Base-by-base conservation (phyloP, 2,888 invertebrate genomes). In the Osedax fenrisi region DNA sequence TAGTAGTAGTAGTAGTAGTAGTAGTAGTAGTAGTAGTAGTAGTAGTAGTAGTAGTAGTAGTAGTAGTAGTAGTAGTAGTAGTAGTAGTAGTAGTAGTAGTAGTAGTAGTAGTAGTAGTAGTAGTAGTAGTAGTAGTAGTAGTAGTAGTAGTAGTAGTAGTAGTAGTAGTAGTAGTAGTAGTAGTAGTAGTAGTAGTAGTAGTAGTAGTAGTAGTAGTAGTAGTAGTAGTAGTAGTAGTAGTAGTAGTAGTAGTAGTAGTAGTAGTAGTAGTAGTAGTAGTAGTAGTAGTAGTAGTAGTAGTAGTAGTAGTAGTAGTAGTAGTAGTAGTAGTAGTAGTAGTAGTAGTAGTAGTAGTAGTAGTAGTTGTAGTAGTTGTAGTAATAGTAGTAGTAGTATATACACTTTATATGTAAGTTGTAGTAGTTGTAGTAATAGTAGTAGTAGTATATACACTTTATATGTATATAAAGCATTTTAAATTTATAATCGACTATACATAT, bases 361-460 rank as follows among this genome's bases (percentile, higher is more conserved):
- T 41, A 41, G 67, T 67, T 22, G 67, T 67, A 67, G 67, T 67
- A 67, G 67, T 67, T 23, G 25, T 21, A 24, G 67, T 21, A 67
- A 24, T 67, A 67, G 67, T 67, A 67, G 41, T 41, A 41, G 41
- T 41, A 41, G 41, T 41, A 41, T n/a, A n/a, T n/a, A n/a, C n/a
- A n/a, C n/a, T n/a, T n/a, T n/a, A n/a, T n/a, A n/a, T n/a, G n/a
- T n/a, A n/a, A n/a, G n/a, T n/a, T n/a, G 67, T 67, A 21, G 67
- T 67, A 21, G 67, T 67, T 2, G 67, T 67, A 21, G 67, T 67
- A 67, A 24, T 67, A 67, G 67, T 67, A 67, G 67, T 67, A 21
- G 67, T 67, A 67, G 67, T 67, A 67, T n/a, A n/a, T n/a, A n/a
- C n/a, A n/a, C n/a, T n/a, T n/a, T n/a, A n/a, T n/a, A n/a, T n/a